Percentiles rank a stretch among this genome's conserved stretches.
Conservation (phyloP, 2,888 invertebrate species). For the Nomada lathburiana region DNA sequence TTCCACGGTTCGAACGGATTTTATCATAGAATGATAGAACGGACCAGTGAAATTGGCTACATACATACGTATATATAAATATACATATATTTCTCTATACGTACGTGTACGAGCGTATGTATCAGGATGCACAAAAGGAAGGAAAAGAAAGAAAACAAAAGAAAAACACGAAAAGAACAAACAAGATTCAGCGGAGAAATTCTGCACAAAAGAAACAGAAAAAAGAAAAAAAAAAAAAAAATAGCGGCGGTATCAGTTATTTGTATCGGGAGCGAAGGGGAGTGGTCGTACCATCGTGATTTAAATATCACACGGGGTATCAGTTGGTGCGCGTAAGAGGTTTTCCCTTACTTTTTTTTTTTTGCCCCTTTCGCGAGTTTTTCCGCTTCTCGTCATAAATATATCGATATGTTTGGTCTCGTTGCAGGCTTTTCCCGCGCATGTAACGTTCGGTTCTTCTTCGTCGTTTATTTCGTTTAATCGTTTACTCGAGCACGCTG, state of each 20-base stretch:
- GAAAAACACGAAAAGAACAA: background rate
- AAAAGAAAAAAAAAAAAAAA: conserved; percentile 19
- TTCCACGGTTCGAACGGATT: conserved; percentile 32
- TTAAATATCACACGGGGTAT: conserved; percentile 57
- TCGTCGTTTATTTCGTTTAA: background rate
- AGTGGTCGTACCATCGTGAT: conserved; percentile 64
- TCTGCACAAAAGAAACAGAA: conserved; percentile 66
- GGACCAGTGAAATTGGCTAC: conserved; percentile 55
- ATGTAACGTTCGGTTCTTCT: conserved; percentile 28
- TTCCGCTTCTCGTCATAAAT: conserved; percentile 43
- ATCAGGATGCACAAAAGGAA: conserved; percentile 64
- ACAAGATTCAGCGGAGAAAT: conserved; percentile 53
- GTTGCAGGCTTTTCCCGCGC: conserved; percentile 19
- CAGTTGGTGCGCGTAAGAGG: conserved; percentile 39
- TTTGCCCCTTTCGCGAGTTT: conserved; percentile 42
- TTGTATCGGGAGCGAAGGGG: conserved; percentile 59
- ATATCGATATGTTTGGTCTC: conserved; percentile 27
- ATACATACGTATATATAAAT: conserved; percentile 21
- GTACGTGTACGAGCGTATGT: conserved; percentile 20
- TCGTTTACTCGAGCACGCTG: conserved; percentile 11
- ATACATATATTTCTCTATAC: background rate
- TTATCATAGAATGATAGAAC: conserved; percentile 29
- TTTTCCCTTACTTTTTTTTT: conserved; percentile 40
- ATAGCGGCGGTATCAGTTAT: conserved; percentile 63
- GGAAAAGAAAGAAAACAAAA: background rate